Evolutionary conservation across 2,797 vertebrate genomes (phyloP).

Genomic region (Pachyuromys duprasi): DNA sequence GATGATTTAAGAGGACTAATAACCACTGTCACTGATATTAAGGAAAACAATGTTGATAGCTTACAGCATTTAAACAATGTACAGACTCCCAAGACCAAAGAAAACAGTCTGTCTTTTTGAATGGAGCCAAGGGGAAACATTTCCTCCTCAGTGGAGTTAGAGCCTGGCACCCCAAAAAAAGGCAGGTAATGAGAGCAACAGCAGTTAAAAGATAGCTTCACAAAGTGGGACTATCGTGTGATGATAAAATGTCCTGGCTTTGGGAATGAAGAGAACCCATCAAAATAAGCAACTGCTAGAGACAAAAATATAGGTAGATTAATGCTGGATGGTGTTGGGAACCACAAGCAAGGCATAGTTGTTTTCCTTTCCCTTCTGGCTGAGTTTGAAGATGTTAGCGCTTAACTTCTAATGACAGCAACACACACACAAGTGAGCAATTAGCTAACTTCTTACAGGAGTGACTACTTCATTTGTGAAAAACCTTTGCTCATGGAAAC

Average conservation of each 20-base stretch:
- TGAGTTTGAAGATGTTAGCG: slow-evolving; percentile 17
- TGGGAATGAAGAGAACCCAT: neutral
- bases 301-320: neutral
- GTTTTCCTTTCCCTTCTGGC: neutral
- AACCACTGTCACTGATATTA: neutral
- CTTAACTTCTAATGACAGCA: slow-evolving; percentile 27
- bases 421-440: neutral
- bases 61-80: slow-evolving; percentile 38
- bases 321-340: neutral
- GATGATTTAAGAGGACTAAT: slow-evolving; percentile 46
- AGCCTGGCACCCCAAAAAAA: slow-evolving; percentile 50
- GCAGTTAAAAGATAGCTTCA: slow-evolving; percentile 30
- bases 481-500: slow-evolving; percentile 38
- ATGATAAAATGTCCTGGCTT: neutral
- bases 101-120: slow-evolving; percentile 4
- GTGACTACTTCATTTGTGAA: slow-evolving; percentile 22
- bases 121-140: neutral
- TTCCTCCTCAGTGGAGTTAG: slow-evolving; percentile 32
- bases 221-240: neutral
- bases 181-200: slow-evolving; percentile 33
- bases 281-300: slow-evolving; percentile 26
- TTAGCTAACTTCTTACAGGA: slow-evolving; percentile 44
- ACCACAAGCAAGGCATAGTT: neutral
- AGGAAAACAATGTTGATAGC: slow-evolving; percentile 24
- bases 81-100: slow-evolving; percentile 30